Evolutionary conservation across 2,113 vertebrate genomes (phyloP), one percentile per base, ranked within the genome.

Genomic region (Burhinus oedicnemus): DNA sequence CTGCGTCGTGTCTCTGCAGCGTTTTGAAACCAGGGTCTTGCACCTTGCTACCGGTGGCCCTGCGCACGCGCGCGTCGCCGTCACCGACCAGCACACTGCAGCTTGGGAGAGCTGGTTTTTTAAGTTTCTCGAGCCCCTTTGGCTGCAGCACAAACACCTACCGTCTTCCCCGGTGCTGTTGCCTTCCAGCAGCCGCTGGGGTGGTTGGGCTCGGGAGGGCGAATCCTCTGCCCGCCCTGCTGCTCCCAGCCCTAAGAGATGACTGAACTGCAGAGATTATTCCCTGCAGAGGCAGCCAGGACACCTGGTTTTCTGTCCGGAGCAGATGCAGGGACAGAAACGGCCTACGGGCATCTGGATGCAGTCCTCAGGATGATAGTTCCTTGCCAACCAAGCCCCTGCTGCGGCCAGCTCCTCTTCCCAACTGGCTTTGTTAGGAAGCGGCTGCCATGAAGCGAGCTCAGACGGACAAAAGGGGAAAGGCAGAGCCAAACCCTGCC

Each of bases 101-200:
- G 54, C 19, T 7, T 12, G 32, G 51, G 51, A 55, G 60, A 42
- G 74, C 58, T 36, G 38, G n/a, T n/a, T 60, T 34, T 9, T 11
- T 26, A 19, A 0, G 14, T 15, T 38, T 9, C 69, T 8, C 3
- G 22, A 76, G 66, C 52, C 9, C 6, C 19, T 51, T 57, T 18
- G 70, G 57, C 34, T 19, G 20, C 65, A 54, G 42, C 49, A 21
- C 29, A 5, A 45, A 23, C 49, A 4, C 34, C 13, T 25, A 38
- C 26, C 47, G 2, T 3, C 54, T 45, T n/a, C 3, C 72, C 52
- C 15, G 51, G 36, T 0, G 3, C 4, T 8, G 6, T 9, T 5
- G 1, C 66, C 66, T 58, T 40, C 51, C 64, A 44, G 71, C 40
- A 32, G 47, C n/a, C 8, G 0, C 25, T 0, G 34, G 40, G 7